Evolutionary conservation across 35 echinoderm and acorn worm genomes (phyloP), one percentile per base, ranked within the genome.

Genomic region (Ptychodera flava): DNA sequence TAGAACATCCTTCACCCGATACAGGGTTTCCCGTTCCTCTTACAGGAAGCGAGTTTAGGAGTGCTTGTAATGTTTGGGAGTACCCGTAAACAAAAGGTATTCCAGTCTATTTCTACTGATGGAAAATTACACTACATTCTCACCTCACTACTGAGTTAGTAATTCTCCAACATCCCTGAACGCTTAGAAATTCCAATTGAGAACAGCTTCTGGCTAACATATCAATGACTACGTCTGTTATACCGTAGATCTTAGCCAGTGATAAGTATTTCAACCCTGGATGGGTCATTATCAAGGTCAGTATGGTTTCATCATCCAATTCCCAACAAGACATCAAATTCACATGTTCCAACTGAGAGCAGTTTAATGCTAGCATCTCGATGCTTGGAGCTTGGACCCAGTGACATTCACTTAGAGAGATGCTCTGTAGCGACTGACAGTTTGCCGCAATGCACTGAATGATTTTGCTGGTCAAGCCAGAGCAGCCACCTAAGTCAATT

Each of bases 161-260:
- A 31, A 92, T 85, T 76, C 91, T 83, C 91, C 91, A 92, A 78
- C 91, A 92, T 37, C 91, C 91, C 36, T 92, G 82, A 32, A 92
- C 53, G 81, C 89, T 87, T 33, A 92, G 77, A 80, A 85, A 92
- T 83, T 92, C 91, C 14, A 92, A 78, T 15, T 92, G 31, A 35
- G 87, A 77, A 88, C 91, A 92, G 37, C 77, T 85, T 76, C 35
- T 52, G 35, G 87, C 88, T 1, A 92, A 30, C 78, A 53, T 31
- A 28, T 89, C 87, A 28, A 92, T 78, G 0, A 85, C 36, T 0
- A 85, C 80, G 28, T 89, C 82, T 12, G 91, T 92, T 28, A 92
- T 88, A 1, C 91, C 91, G 37, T 92, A 92, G 22, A 85, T 83
- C 45, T 87, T 85, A 0, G 91, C 91, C 64, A 92, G 81, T 28